These are phyloP conservation scores for Saxidomus purpurata DNA, from an alignment of 1,140 invertebrate species.

Conservation along the genomic window DNA sequence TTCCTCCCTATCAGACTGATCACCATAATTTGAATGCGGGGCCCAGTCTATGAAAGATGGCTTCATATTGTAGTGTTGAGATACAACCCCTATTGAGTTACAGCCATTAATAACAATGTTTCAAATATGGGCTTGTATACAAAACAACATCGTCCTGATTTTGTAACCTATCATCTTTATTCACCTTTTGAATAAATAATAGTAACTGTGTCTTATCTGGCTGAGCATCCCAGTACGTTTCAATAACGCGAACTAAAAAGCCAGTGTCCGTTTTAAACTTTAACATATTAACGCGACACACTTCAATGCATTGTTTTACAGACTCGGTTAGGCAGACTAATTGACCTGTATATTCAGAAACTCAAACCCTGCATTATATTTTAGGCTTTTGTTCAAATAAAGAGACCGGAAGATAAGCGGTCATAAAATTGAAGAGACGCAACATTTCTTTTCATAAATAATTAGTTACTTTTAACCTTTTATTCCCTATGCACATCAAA, in stretches of 20 bases:
- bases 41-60: constrained; percentile 34
- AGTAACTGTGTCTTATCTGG: constrained; percentile 38
- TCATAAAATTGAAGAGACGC: constrained; percentile 23
- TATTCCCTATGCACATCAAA: constrained; percentile 35
- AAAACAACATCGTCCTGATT: not conserved
- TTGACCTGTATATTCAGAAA: constrained; percentile 12
- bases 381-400: constrained; percentile 10
- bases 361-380: not conserved
- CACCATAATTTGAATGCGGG: constrained; percentile 12
- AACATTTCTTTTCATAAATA: constrained; percentile 33
- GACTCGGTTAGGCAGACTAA: constrained; percentile 35
- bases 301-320: constrained; percentile 15
- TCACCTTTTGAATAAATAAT: constrained; percentile 6
- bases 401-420: not conserved
- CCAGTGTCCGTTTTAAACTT: constrained; percentile 14
- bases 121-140: constrained; percentile 15
- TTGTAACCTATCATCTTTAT: constrained; percentile 17
- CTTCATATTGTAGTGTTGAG: constrained; percentile 19
- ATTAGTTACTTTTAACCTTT: constrained; percentile 52
- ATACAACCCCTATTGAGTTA: not conserved
- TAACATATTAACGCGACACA: constrained; percentile 15
- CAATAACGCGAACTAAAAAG: constrained; percentile 7
- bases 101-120: constrained; percentile 25
- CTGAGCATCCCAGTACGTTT: constrained; percentile 22
- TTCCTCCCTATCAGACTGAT: constrained; percentile 6